Evolutionary conservation across 2,113 vertebrate species (phyloP).

Genomic region (Panthera leo): DNA sequence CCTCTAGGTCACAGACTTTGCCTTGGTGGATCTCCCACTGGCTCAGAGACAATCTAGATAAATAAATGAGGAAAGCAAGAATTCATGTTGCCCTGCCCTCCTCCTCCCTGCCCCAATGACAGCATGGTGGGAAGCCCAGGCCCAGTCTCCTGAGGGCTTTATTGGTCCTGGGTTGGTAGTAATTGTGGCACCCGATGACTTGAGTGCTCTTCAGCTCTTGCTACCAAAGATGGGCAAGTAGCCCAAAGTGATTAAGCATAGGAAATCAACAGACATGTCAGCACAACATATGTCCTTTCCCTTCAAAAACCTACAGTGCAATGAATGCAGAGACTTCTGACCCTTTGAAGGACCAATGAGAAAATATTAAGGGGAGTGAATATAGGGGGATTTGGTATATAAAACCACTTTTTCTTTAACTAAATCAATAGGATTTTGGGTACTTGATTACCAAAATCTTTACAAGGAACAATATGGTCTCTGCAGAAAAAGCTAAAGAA

Average conservation of each 20-base stretch:
- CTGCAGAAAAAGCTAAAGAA: slow-evolving; percentile 38
- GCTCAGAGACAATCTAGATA: not conserved
- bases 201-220: not conserved
- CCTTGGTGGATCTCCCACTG: not conserved
- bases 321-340: not conserved
- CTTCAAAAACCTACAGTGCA: not conserved
- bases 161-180: not conserved
- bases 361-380: not conserved
- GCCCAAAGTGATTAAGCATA: not conserved
- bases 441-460: slow-evolving; percentile 41
- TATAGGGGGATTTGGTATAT: not conserved
- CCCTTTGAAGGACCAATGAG: not conserved
- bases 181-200: not conserved
- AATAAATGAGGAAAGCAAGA: slow-evolving; percentile 9
- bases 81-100: not conserved
- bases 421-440: not conserved
- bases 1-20: not conserved
- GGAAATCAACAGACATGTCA: not conserved
- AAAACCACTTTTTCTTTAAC: slow-evolving; percentile 13
- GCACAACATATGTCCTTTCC: not conserved
- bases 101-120: not conserved
- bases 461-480: slow-evolving; percentile 40
- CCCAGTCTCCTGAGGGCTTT: not conserved
- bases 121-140: not conserved
- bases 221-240: not conserved